Percentiles rank a stretch among this genome's conserved stretches.
phyloP scores from a whole-genome alignment of 2,797 vertebrate species.

The Bradypodion pumilum region DNA sequence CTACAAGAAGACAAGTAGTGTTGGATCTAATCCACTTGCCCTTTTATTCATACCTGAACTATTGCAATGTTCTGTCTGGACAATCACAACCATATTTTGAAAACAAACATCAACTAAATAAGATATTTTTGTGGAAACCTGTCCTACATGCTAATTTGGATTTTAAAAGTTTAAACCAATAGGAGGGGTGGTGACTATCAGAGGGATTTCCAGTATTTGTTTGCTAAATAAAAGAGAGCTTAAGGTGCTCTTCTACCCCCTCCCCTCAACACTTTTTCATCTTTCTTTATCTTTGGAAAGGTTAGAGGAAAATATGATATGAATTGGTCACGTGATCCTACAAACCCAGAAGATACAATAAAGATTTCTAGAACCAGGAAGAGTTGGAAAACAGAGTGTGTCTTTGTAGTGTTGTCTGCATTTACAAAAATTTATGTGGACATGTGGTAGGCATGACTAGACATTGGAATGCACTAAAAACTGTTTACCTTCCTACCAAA shows the following conservation, averaged over 20 bases:
- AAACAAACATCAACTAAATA: conserved; percentile 48
- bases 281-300: background rate
- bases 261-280: background rate
- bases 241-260: background rate
- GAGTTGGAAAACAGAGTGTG: background rate
- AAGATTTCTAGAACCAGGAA: background rate
- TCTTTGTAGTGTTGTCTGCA: background rate
- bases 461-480: no score
- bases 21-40: background rate
- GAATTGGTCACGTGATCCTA: background rate
- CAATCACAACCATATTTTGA: conserved; percentile 48
- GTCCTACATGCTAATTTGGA: conserved; percentile 24
- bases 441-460: no score
- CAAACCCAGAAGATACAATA: background rate
- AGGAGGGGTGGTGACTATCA: conserved; percentile 25
- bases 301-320: no score
- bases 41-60: conserved; percentile 2
- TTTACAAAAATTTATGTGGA: no score
- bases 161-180: conserved; percentile 44
- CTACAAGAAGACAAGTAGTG: background rate
- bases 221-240: conserved; percentile 59
- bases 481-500: no score
- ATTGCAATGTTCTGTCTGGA: accelerated
- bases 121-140: conserved; percentile 58
- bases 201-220: conserved; percentile 34